Conservation (phyloP, 2,113 vertebrate species). For the Leptobrachium ailaonicum region DNA sequence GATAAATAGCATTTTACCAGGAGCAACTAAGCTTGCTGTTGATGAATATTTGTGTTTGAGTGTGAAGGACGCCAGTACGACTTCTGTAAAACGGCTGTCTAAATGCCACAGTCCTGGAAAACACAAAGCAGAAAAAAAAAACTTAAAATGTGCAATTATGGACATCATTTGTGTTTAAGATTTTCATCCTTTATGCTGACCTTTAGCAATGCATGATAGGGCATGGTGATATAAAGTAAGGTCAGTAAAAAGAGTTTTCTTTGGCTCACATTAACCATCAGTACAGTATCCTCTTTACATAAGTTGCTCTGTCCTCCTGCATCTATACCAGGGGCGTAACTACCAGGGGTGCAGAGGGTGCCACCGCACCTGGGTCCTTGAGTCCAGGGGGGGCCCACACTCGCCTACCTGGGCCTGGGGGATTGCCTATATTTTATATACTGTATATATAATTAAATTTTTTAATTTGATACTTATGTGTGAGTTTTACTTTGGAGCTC, state of each 20-base stretch:
- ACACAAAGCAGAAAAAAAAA: not conserved
- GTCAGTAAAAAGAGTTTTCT: no score
- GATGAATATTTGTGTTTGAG: conserved; percentile 39
- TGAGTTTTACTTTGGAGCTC: no score
- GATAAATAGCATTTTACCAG: conserved; percentile 38
- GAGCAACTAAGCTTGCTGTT: conserved; percentile 16
- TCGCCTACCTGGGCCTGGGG: no score
- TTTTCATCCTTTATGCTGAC: not conserved
- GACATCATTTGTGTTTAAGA: not conserved
- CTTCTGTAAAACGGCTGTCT: conserved; percentile 2
- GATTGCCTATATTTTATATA: no score
- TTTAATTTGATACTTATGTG: no score
- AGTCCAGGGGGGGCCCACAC: no score
- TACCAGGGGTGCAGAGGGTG: no score
- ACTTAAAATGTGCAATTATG: conserved; percentile 23
- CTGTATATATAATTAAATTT: no score
- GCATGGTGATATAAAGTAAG: not conserved
- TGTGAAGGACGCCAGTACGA: conserved; percentile 38
- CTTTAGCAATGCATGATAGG: not conserved
- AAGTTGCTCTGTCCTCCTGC: not conserved
- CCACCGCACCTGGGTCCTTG: no score
- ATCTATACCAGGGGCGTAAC: not conserved
- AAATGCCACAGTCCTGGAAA: not conserved
- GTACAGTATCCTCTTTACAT: no score
- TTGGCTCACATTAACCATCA: no score